Conservation (phyloP, 2,888 invertebrate genomes). For the Cheiracanthium punctorium region DNA sequence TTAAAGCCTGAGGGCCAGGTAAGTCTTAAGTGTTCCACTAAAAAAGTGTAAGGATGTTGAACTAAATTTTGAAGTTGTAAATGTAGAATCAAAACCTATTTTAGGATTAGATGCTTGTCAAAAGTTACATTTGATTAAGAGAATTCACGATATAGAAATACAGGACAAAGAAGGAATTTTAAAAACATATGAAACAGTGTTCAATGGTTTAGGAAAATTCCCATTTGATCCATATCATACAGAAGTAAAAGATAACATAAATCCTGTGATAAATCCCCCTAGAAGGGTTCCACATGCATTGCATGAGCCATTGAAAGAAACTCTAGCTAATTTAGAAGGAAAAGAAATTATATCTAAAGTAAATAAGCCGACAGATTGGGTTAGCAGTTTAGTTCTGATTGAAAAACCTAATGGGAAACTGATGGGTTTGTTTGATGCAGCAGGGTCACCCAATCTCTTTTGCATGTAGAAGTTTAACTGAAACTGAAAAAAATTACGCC, state of each 20-base stretch:
- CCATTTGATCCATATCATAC: not conserved
- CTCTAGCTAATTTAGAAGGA: not conserved
- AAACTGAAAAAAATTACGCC: constrained; percentile 10
- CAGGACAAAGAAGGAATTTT: not conserved
- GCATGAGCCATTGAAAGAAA: not conserved
- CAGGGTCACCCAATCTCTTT: constrained; percentile 20
- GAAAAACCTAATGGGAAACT: constrained; percentile 10
- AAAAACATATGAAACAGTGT: constrained; percentile 5
- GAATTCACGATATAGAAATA: no score
- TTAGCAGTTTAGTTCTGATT: not conserved
- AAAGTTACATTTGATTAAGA: no score
- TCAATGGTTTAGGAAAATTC: constrained; percentile 17
- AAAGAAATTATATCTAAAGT: not conserved
- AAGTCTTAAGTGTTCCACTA: not conserved
- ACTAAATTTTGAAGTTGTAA: not conserved
- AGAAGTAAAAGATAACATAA: not conserved
- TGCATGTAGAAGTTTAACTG: constrained; percentile 14
- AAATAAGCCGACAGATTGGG: constrained; percentile 13
- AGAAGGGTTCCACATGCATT: not conserved
- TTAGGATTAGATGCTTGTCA: no score
- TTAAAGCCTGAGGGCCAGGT: not conserved
- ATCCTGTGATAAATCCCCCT: not conserved
- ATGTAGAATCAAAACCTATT: no score
- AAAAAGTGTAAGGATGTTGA: not conserved
- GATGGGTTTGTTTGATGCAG: not conserved